Evolutionary conservation across 2,888 invertebrate species (phyloP).

Genomic region (Pterobdella sp.): DNA sequence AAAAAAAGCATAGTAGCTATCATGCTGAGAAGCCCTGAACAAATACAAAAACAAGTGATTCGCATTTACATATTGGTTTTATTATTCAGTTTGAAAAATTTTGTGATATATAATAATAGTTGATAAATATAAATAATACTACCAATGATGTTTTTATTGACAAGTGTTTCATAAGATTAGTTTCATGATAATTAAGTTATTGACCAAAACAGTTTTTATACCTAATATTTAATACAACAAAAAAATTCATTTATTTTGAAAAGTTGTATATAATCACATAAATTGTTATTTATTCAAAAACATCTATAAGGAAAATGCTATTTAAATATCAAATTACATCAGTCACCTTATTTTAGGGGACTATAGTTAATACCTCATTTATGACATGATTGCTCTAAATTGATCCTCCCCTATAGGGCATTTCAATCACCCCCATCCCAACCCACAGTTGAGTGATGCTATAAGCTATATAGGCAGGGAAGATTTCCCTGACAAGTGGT

Average conservation of each 20-base stretch:
- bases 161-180: too few relatives aligned
- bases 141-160: too few relatives aligned
- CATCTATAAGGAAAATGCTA: too few relatives aligned
- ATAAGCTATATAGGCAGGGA: constrained; percentile 89
- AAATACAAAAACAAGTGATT: constrained; percentile 73
- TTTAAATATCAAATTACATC: too few relatives aligned
- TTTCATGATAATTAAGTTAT: too few relatives aligned
- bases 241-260: too few relatives aligned
- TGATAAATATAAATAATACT: background rate
- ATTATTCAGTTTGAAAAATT: background rate
- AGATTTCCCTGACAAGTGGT: constrained; percentile 96
- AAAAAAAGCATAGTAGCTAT: constrained; percentile 78
- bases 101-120: background rate
- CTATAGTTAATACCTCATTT: background rate
- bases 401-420: background rate
- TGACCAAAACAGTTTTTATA: too few relatives aligned
- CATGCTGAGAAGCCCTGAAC: constrained; percentile 83
- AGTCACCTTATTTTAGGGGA: background rate
- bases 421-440: background rate
- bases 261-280: too few relatives aligned
- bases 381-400: background rate
- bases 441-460: constrained; percentile 70
- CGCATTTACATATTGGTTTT: background rate
- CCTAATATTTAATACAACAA: too few relatives aligned
- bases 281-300: too few relatives aligned